Percentiles rank a stretch among this genome's conserved stretches.
phyloP scores from a whole-genome alignment of 2,888 invertebrate genomes.

The Aphodius granarius region DNA sequence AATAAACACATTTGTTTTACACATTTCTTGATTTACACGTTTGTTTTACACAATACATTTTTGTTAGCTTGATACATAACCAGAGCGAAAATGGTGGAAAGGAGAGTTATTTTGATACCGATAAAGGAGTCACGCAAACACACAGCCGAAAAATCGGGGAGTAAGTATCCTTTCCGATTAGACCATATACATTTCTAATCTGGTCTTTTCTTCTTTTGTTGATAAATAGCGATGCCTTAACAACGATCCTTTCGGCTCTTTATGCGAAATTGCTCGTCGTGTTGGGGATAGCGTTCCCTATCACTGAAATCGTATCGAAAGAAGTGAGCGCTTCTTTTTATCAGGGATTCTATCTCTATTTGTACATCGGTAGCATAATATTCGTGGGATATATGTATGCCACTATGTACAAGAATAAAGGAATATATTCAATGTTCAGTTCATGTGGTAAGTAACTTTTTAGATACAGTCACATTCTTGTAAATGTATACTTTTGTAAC shows the following conservation, averaged over 20 bases:
- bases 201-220: conserved; percentile 17
- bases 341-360: conserved; percentile 82
- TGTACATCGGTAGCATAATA: conserved; percentile 74
- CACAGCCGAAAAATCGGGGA: conserved; percentile 55
- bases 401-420: conserved; percentile 64
- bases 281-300: conserved; percentile 81
- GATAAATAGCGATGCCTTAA: conserved; percentile 66
- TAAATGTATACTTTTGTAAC: too few species aligned
- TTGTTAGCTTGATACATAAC: conserved; percentile 38
- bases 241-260: conserved; percentile 74
- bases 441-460: conserved; percentile 33
- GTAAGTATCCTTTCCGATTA: conserved; percentile 45
- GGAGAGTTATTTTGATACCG: conserved; percentile 33
- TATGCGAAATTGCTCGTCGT: conserved; percentile 86
- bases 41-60: neutral
- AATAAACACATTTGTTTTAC: neutral
- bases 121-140: conserved; percentile 44
- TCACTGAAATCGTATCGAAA: conserved; percentile 82
- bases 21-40: neutral
- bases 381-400: conserved; percentile 74
- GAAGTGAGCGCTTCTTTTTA: conserved; percentile 76
- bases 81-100: conserved; percentile 35
- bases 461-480: neutral
- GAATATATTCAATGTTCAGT: conserved; percentile 54
- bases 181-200: neutral